phyloP scores from a whole-genome alignment of 2,797 vertebrate species.

The Rhinichthys osculus region DNA sequence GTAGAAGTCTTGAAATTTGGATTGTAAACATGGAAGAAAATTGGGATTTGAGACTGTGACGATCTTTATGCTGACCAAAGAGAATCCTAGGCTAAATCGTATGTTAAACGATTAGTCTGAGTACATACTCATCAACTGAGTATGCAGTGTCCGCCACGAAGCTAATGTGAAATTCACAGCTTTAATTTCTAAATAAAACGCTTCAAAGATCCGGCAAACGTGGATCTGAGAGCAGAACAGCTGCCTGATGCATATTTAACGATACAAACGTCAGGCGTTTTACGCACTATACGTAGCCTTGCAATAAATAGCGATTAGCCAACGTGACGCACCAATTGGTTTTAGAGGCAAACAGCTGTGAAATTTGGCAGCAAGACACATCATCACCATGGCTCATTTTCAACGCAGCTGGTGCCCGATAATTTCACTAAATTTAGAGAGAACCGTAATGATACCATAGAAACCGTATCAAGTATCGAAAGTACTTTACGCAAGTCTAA shows the following conservation, averaged over 20 bases:
- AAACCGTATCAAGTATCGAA: neutral
- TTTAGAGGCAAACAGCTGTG: constrained; percentile 38
- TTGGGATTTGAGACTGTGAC: neutral
- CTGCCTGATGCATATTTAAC: constrained; percentile 35
- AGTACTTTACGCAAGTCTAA: neutral
- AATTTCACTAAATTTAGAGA: constrained; percentile 32
- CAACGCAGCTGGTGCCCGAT: constrained; percentile 37
- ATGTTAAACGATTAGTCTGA: neutral
- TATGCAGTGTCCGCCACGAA: neutral
- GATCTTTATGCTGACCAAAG: constrained; percentile 9
- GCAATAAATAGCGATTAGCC: constrained; percentile 28
- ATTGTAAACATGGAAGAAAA: neutral
- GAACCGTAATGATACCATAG: neutral
- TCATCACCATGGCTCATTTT: constrained; percentile 28
- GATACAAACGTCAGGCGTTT: constrained; percentile 10
- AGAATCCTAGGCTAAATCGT: neutral
- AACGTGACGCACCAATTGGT: constrained; percentile 21
- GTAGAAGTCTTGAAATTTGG: neutral
- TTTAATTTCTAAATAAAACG: constrained; percentile 27
- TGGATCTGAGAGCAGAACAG: constrained; percentile 17
- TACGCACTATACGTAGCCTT: neutral
- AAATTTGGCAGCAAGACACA: constrained; percentile 41
- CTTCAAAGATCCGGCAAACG: neutral
- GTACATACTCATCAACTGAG: neutral
- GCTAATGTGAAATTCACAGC: constrained; percentile 31